phyloP scores from a whole-genome alignment of 1,140 invertebrate species.

The Cotesia typhae region DNA sequence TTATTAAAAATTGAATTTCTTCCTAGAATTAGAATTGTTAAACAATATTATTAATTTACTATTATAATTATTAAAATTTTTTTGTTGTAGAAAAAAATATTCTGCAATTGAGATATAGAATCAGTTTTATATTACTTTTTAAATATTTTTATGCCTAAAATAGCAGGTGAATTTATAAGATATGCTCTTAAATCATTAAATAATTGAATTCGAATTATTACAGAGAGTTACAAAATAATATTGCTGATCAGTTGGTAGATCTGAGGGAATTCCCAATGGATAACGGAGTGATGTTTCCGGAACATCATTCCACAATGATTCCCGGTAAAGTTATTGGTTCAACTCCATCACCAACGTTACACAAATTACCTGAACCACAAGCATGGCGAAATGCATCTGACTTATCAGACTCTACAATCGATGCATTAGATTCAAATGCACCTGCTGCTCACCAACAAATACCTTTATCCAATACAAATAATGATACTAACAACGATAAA shows the following conservation, averaged over 20 bases:
- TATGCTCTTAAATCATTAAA: background rate
- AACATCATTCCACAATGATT: slow-evolving; percentile 41
- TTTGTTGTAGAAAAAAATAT: slow-evolving; percentile 2
- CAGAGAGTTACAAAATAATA: slow-evolving; percentile 46
- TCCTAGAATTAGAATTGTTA: too few relatives aligned
- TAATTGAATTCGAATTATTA: slow-evolving; percentile 15
- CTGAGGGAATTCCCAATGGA: slow-evolving; percentile 36
- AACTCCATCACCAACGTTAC: slow-evolving; percentile 22
- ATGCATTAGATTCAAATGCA: slow-evolving; percentile 2
- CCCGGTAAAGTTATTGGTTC: slow-evolving; percentile 35
- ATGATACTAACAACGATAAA: slow-evolving; percentile 37
- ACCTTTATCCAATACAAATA: slow-evolving; percentile 7
- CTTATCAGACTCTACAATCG: slow-evolving; percentile 37
- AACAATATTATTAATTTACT: slow-evolving; percentile 4
- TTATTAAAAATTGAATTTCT: background rate
- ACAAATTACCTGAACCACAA: slow-evolving; percentile 2
- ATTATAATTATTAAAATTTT: background rate
- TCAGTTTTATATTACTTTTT: background rate
- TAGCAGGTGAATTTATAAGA: slow-evolving; percentile 4
- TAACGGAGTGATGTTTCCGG: slow-evolving; percentile 17
- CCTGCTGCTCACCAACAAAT: background rate
- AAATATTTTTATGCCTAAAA: background rate
- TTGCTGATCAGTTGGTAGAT: slow-evolving; percentile 39
- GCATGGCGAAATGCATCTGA: slow-evolving; percentile 40
- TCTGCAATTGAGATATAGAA: background rate